Evolutionary conservation across 2,888 invertebrate genomes (phyloP), one percentile per base, ranked within the genome.

Genomic region (Diarsia mendica): DNA sequence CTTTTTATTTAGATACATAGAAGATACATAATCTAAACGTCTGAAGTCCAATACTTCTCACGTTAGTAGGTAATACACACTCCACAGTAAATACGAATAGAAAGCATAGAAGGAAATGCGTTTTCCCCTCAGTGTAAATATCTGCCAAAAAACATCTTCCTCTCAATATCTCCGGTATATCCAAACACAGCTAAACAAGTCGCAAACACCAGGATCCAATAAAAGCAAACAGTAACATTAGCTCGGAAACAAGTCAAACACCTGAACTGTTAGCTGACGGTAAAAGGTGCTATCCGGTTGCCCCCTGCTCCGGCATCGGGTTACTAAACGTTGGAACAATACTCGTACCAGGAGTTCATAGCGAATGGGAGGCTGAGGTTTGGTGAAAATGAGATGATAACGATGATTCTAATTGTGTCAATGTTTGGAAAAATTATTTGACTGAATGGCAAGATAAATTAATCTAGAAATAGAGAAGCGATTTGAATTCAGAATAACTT

Each of bases 201-300:
- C 68, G n/a, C 77, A 86, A 86, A 84, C 77, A 85, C 78, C 53
- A 53, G 76, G 82, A 75, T 77, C 73, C 71, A 70, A 72, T 80
- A 39, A 69, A 67, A 72, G 70, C 82, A 87, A 86, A 85, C 85
- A 77, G 87, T 79, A 87, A 87, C 86, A 68, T 72, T 53, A 87
- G 60, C 81, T 74, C 11, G 63, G 79, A 77, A 83, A 82, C 82
- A 87, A 85, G 77, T 84, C 90, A 90, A 91, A 90, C 91, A 91
- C 91, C 91, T 91, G 91, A 91, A 75, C 81, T 91, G 91, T 91
- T 91, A 91, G 89, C 80, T 46, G 79, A 88, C 89, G 89, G 88
- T 91, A 91, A 91, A 91, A 91, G 91, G 91, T 91, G 87, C 87
- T 88, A 87, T 91, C 89, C 79, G 72, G 85, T 91, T 90, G 83